phyloP scores from a whole-genome alignment of 2,888 invertebrate genomes.

The Serrognathus titanus region DNA sequence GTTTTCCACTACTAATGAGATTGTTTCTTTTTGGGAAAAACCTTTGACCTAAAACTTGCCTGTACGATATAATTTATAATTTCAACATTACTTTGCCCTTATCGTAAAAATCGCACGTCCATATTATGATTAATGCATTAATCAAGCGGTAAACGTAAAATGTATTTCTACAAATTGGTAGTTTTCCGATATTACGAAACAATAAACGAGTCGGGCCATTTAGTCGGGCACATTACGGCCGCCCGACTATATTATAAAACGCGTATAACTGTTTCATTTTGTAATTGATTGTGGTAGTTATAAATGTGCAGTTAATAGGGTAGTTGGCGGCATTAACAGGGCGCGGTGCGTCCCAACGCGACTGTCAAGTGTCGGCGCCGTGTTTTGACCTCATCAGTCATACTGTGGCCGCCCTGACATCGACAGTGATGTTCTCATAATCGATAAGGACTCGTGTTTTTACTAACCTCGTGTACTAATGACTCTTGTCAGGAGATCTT shows the following conservation, averaged over 20 bases:
- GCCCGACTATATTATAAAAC: too few relatives aligned
- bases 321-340: constrained; percentile 23
- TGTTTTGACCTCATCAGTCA: constrained; percentile 42
- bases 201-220: too few relatives aligned
- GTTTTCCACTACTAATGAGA: too few relatives aligned
- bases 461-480: constrained; percentile 23
- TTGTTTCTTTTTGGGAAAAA: too few relatives aligned
- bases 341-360: constrained; percentile 35
- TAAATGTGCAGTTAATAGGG: constrained; percentile 29
- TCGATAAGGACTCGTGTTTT: constrained; percentile 30
- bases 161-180: neutral
- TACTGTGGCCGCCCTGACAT: constrained; percentile 27
- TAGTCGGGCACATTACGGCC: too few relatives aligned
- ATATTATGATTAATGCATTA: neutral
- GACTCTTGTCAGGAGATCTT: constrained; percentile 20
- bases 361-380: constrained; percentile 32
- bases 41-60: too few relatives aligned
- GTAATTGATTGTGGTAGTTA: constrained; percentile 11
- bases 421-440: constrained; percentile 32
- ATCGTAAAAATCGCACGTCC: neutral
- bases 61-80: too few relatives aligned
- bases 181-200: too few relatives aligned
- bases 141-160: neutral
- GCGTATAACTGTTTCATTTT: constrained; percentile 5
- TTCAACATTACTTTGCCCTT: neutral